Base-by-base conservation (phyloP, 2,888 invertebrate species). In the Habrosyne pyritoides region DNA sequence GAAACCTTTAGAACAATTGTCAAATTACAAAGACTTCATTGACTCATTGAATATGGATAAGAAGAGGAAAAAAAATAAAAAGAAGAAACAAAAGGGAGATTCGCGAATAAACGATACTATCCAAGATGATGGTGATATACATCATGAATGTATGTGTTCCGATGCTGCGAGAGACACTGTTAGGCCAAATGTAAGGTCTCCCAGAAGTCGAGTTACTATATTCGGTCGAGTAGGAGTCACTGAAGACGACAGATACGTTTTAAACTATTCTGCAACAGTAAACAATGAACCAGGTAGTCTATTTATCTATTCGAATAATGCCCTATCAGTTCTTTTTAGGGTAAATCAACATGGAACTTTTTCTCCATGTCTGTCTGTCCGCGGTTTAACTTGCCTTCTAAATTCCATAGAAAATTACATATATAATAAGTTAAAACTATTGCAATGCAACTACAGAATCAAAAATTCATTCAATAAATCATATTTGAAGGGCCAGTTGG, bases 231-330 rank as follows among this genome's bases (percentile, higher is more conserved):
- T 91, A 12, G 91, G 89, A 0, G 61, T 86, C 2, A 81, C 75
- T 28, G 71, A 81, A 33, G 76, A 87, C 48, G 85, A 89, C 51
- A 77, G 77, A 63, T 90, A 86, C 56, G 73, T 89, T 1, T 59
- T 91, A 26, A 82, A 80, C 59, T 91, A 85, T 67, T 79, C 81
- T 48, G 88, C 90, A 36, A 84, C 85, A 6, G 68, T 90, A 6
- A 71, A 89, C 53, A 79, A 84, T 42, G 71, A 79, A 56, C 80
- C 84, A 61, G 78, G 90, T 90, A 71, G 66, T 66, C 10, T 18
- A 18, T 49, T 7, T 0, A 14, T 26, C 10, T 10, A 28, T n/a
- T n/a, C n/a, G n/a, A n/a, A n/a, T n/a, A n/a, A n/a, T n/a, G n/a
- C n/a, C n/a, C n/a, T n/a, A n/a, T n/a, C n/a, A n/a, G n/a, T n/a